Evolutionary conservation across 2,113 vertebrate genomes (phyloP).

Genomic region (Brienomyrus longianalis): DNA sequence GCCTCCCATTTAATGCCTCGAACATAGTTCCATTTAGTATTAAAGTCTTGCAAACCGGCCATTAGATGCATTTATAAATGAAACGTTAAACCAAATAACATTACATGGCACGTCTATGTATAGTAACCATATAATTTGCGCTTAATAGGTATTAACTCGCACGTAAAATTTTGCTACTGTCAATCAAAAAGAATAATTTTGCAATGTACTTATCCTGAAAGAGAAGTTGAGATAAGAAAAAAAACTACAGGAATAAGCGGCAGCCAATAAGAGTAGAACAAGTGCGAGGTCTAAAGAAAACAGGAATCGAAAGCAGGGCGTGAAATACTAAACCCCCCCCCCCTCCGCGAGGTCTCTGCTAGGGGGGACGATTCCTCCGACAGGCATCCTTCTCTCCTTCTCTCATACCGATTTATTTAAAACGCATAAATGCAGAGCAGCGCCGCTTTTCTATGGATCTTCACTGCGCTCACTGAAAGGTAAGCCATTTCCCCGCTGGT

Average conservation of each 20-base stretch:
- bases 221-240: neutral
- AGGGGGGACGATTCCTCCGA: neutral
- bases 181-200: neutral
- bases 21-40: neutral
- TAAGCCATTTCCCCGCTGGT: neutral
- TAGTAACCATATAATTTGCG: neutral
- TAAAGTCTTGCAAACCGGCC: neutral
- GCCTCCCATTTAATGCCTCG: neutral
- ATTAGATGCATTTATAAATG: neutral
- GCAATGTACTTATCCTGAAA: neutral
- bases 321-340: neutral
- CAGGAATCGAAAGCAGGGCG: constrained; percentile 13
- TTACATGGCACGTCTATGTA: neutral
- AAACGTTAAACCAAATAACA: neutral
- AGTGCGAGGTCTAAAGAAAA: constrained; percentile 14
- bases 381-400: neutral
- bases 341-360: neutral
- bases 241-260: neutral
- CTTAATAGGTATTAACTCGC: neutral
- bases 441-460: neutral
- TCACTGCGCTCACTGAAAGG: neutral
- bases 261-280: constrained; percentile 25
- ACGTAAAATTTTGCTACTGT: neutral
- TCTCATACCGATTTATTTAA: neutral
- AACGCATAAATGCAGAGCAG: constrained; percentile 13